Conservation (phyloP, 2,888 invertebrate genomes). For the Tipula confusa region DNA sequence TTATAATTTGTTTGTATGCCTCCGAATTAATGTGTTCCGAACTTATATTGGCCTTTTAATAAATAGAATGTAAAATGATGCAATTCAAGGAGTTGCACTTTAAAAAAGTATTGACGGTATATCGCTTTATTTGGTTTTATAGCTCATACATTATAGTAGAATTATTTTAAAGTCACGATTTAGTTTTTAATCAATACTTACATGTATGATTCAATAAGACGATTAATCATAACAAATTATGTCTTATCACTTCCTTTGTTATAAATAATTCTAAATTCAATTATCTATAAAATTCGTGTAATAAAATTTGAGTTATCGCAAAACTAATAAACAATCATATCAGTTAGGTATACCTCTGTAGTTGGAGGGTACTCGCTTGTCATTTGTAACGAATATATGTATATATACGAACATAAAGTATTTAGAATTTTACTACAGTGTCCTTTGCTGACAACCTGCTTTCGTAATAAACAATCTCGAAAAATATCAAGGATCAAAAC, state of each 20-base stretch:
- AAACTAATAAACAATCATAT: not conserved
- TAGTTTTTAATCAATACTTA: not conserved
- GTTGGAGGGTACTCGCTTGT: no score
- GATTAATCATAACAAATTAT: not conserved
- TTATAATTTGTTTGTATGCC: not conserved
- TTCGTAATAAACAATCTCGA: no score
- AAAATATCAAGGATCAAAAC: no score
- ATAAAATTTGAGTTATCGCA: not conserved
- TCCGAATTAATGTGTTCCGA: not conserved
- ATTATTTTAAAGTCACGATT: not conserved
- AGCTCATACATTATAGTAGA: not conserved
- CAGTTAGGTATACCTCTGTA: no score
- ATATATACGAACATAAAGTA: no score
- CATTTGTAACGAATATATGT: no score
- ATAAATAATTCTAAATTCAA: not conserved
- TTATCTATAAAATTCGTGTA: not conserved
- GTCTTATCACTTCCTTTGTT: not conserved
- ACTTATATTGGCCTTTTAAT: not conserved
- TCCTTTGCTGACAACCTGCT: no score
- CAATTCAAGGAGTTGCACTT: not conserved
- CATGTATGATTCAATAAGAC: not conserved
- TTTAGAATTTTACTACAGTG: no score
- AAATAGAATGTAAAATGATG: not conserved
- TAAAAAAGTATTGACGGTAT: not conserved
- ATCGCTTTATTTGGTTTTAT: not conserved